Base-by-base conservation (phyloP, 2,888 invertebrate genomes). In the Girardia tigrina region DNA sequence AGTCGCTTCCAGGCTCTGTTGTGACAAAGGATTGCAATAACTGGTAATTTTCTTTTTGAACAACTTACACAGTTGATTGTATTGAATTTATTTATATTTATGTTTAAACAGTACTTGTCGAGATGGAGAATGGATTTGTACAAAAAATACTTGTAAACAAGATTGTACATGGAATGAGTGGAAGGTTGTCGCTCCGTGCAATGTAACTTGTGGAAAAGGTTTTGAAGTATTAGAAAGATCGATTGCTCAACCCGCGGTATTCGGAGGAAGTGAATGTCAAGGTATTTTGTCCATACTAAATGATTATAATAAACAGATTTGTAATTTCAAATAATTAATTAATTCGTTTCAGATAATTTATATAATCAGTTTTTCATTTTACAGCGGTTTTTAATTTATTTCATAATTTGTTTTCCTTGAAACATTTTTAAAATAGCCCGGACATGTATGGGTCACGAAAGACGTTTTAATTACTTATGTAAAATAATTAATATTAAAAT, bases 11-110 rank as follows among this genome's bases (percentile, higher is more conserved):
- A 28, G 75, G 16, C 16, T 36, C 28, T 12, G 28, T 42, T 0
- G 4, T 71, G 28, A 29, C 28, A 20, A 75, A 75, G 20, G 75
- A 75, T 23, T 75, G 75, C 74, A 75, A 75, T 16, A 36, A 75
- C 26, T 75, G 75, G 74, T 74, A 36, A 42, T 28, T 2, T 26
- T 71, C 12, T 14, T 8, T 23, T 70, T 26, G 8, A 26, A 26
- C 42, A 14, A n/a, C 23, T 14, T 14, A 70, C n/a, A 14, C 20
- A 14, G 12, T 70, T 70, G 20, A 14, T 20, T n/a, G n/a, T 70
- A 23, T 70, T 20, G 20, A 20, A 70, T 20, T 70, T 26, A 8
- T 20, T n/a, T n/a, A n/a, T n/a, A n/a, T n/a, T n/a, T n/a, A n/a
- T n/a, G 6, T 70, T 70, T 8, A 14, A 27, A 27, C 56, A 74